Base-by-base conservation (phyloP, 2,888 invertebrate species). In the Neocrepidodera transversa region DNA sequence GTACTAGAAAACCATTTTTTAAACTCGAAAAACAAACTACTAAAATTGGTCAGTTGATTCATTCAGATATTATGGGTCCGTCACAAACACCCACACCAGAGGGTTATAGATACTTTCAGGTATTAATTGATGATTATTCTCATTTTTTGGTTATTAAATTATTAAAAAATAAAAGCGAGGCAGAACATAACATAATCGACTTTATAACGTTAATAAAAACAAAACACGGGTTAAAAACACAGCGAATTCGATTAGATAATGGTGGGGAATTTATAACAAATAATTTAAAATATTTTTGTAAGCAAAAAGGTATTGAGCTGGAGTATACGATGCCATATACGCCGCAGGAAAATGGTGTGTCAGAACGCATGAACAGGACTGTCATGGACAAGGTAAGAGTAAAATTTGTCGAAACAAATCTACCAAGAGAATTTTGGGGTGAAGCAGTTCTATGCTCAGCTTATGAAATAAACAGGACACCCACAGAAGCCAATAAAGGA, bases 341-440 rank as follows among this genome's bases (percentile, higher is more conserved):
- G 48, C 64, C 68, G 26, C 68, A 71, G 50, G 60, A 69, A 51
- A 71, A 71, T 56, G 68, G 67, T 5, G 54, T n/a, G n/a, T 18
- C 42, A 5, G 11, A 40, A n/a, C 17, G 18, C 18, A 40, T 6
- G 40, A 40, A 40, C 5, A n/a, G 18, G 17, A 40, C 40, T n/a
- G 17, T 40, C 17, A 8, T 40, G 10, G 18, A 40, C 1, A 71
- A 62, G 47, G 65, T 64, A 11, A 40, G 69, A 40, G 58, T 58
- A 13, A 66, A 62, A 49, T 60, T 71, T 45, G 11, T 42, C 16
- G 63, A 70, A 30, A 63, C 66, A 18, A 65, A 67, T 36, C 30
- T 71, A 38, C 62, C 66, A 5, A 63, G 58, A 54, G 30, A 62
- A 42, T 42, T 68, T 13, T 70, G 70, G 69, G 66, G 66, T n/a